Evolutionary conservation across 2,113 vertebrate genomes (phyloP).

Genomic region (Corythaixoides concolor): DNA sequence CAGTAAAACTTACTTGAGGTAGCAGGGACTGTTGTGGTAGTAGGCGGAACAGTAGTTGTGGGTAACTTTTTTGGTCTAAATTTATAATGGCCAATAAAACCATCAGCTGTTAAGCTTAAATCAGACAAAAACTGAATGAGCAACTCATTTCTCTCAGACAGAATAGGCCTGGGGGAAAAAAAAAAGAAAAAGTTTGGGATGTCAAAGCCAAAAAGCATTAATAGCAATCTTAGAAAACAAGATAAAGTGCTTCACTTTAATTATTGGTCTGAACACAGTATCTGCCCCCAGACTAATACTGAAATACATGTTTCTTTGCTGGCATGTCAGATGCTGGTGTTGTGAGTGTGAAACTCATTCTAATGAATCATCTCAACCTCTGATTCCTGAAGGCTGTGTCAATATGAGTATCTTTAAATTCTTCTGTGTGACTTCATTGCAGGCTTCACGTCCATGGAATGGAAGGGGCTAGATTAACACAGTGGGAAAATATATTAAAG

Average conservation of each 20-base stretch:
- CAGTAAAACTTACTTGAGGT: slow-evolving; percentile 83
- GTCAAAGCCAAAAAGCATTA: background rate
- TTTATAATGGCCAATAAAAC: slow-evolving; percentile 96
- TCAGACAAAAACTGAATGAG: slow-evolving; percentile 97
- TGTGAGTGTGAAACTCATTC: background rate
- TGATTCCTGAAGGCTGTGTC: background rate
- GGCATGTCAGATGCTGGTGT: background rate
- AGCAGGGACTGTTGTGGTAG: slow-evolving; percentile 79
- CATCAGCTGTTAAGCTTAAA: slow-evolving; percentile 95
- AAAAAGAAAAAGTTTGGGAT: background rate
- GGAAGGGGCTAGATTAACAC: background rate
- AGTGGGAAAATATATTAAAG: background rate
- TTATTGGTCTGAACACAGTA: background rate
- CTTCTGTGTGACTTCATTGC: background rate
- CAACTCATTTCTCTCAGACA: slow-evolving; percentile 93
- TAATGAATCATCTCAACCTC: background rate
- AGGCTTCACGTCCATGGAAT: background rate
- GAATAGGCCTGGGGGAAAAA: slow-evolving; percentile 89
- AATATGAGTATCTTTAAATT: background rate
- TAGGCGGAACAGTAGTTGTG: slow-evolving; percentile 78
- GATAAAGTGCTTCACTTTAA: background rate
- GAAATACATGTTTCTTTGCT: background rate
- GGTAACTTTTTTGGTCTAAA: slow-evolving; percentile 91
- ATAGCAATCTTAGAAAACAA: background rate
- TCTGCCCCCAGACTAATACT: background rate